Evolutionary conservation across 2,888 invertebrate species (phyloP).

Genomic region (Metopia argyrocephala): DNA sequence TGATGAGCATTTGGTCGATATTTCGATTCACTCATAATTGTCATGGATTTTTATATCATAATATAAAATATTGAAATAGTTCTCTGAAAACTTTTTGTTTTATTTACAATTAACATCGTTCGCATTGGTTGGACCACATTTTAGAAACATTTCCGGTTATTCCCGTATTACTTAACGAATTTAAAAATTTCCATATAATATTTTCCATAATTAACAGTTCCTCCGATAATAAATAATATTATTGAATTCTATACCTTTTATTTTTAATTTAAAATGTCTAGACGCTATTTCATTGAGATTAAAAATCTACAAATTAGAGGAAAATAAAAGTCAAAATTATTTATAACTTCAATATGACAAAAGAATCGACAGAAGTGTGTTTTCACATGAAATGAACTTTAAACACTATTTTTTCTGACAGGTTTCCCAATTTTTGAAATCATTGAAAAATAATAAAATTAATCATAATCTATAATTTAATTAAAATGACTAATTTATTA

Average conservation of each 20-base stretch:
- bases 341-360: background rate
- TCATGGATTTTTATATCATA: too few relatives aligned
- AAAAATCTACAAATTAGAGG: background rate
- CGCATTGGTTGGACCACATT: too few relatives aligned
- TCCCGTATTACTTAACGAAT: too few relatives aligned
- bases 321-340: background rate
- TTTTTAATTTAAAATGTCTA: background rate
- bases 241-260: background rate
- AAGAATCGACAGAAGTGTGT: background rate
- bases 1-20: too few relatives aligned
- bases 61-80: too few relatives aligned
- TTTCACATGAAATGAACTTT: conserved; percentile 10
- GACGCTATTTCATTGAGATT: background rate
- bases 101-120: too few relatives aligned
- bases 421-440: background rate
- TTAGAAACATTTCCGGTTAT: too few relatives aligned
- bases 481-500: conserved; percentile 41
- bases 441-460: background rate
- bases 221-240: background rate
- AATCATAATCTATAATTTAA: conserved; percentile 17
- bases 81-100: too few relatives aligned
- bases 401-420: background rate
- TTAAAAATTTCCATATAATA: too few relatives aligned
- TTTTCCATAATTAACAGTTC: too few relatives aligned
- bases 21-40: too few relatives aligned